These are phyloP conservation scores for Tachystola acroxantha DNA, from an alignment of 2,888 invertebrate genomes.

Conservation along the genomic window DNA sequence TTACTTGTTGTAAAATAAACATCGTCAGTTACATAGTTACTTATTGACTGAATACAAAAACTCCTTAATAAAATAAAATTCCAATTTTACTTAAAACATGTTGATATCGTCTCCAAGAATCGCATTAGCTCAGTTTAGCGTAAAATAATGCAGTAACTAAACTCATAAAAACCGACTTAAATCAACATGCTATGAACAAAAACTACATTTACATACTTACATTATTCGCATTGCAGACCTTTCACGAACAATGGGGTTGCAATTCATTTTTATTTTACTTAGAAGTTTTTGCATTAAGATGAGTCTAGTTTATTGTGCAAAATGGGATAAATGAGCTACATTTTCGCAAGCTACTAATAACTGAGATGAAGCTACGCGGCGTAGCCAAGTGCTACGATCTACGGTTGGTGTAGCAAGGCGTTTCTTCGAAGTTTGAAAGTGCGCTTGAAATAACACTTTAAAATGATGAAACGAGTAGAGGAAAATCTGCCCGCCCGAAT, in stretches of 20 bases:
- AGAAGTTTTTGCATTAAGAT: background rate
- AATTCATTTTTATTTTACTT: slow-evolving; percentile 3
- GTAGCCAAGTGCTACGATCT: no score
- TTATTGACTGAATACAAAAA: background rate
- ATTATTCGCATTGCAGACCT: slow-evolving; percentile 17
- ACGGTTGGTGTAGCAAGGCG: no score
- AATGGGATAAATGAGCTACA: no score
- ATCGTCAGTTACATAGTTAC: no score
- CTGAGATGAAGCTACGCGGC: no score
- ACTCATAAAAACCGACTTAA: slow-evolving; percentile 25
- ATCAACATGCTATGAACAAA: slow-evolving; percentile 23
- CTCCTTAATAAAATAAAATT: background rate
- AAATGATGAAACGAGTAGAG: no score
- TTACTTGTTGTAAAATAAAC: no score
- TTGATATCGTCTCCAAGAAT: slow-evolving; percentile 17
- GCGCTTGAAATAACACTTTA: no score
- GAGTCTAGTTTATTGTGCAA: background rate
- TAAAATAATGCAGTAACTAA: slow-evolving; percentile 16
- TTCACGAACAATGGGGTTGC: slow-evolving; percentile 18
- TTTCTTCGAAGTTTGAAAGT: no score
- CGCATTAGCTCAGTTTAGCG: slow-evolving; percentile 27
- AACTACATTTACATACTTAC: slow-evolving; percentile 27
- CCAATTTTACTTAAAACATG: background rate
- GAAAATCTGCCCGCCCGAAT: no score
- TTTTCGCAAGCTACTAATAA: no score